A percentile compares a stretch with the other conserved stretches of the same genome.
These are phyloP conservation scores for Lophius piscatorius DNA, from an alignment of 2,113 vertebrate genomes.

Conservation along the genomic window DNA sequence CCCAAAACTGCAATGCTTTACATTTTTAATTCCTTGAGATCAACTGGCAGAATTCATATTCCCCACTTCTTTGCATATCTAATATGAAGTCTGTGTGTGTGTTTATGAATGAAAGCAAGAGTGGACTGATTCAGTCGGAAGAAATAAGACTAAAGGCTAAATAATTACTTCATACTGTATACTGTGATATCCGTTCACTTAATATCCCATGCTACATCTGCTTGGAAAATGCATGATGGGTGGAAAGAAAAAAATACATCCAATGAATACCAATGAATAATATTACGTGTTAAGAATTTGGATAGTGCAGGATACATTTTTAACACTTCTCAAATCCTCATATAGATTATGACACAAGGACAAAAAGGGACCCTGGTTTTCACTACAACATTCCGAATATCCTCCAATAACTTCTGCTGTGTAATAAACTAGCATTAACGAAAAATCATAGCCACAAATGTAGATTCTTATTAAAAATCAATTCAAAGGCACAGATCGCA, in stretches of 20 bases:
- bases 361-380: too few relatives aligned
- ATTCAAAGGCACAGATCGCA: too few relatives aligned
- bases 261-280: constrained; percentile 4
- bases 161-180: constrained; percentile 23
- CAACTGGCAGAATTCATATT: constrained; percentile 69
- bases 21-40: constrained; percentile 54
- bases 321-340: too few relatives aligned
- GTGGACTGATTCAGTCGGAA: constrained; percentile 8
- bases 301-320: too few relatives aligned
- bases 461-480: too few relatives aligned
- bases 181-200: constrained; percentile 13
- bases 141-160: constrained; percentile 12
- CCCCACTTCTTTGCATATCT: constrained; percentile 53
- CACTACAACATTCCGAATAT: too few relatives aligned
- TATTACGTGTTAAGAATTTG: too few relatives aligned
- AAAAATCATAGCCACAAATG: too few relatives aligned
- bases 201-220: constrained; percentile 13
- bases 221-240: not conserved
- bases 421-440: too few relatives aligned
- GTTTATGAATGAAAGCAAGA: constrained; percentile 3
- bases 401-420: too few relatives aligned
- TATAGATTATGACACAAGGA: too few relatives aligned
- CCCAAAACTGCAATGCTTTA: constrained; percentile 50
- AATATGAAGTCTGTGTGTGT: constrained; percentile 20
- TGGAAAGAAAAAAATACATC: not conserved